Base-by-base conservation (phyloP, 2,888 invertebrate genomes). In the Cosmia pyralina region DNA sequence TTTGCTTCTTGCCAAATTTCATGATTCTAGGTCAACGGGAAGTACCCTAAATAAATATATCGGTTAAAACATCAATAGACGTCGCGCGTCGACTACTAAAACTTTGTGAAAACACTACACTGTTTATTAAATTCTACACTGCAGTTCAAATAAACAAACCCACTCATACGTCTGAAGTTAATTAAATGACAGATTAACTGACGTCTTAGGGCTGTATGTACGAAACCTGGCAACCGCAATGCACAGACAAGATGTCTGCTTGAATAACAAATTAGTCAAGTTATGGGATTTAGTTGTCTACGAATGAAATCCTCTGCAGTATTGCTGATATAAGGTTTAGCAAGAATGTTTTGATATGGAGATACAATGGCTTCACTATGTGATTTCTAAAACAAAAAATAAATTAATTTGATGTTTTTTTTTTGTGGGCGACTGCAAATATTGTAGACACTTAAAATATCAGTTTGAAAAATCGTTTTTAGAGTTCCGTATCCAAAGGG, bases 181-280 rank as follows among this genome's bases (percentile, higher is more conserved):
- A 72, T 69, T 75, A 82, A 69, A 79, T 66, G 55, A 72, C 69
- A 71, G 68, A 82, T 82, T 79, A 81, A 38, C 74, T 52, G 55
- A 22, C 59, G 55, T 78, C 68, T 70, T 53, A 41, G 34, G 48
- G n/a, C 8, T 41, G 48, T 69, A 44, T 44, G 63, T 50, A 65
- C 22, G 41, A 66, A 71, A 79, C 71, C 68, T 62, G 53, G 50
- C 62, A 69, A 41, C 50, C 58, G 22, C 58, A 65, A 50, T 74
- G 69, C 65, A 72, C 58, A 58, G 78, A 74, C 68, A 71, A 46
- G 34, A 59, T 59, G 55, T 79, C 50, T 48, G 53, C 34, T 50
- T 62, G 55, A 79, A 78, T 74, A 74, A 57, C 41, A 38, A 58
- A 67, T 70, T 58, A 70, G 66, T 82, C 53, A 58, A 78, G 70